Evolutionary conservation across 2,888 invertebrate species (phyloP).

Genomic region (Pollenia amentaria): DNA sequence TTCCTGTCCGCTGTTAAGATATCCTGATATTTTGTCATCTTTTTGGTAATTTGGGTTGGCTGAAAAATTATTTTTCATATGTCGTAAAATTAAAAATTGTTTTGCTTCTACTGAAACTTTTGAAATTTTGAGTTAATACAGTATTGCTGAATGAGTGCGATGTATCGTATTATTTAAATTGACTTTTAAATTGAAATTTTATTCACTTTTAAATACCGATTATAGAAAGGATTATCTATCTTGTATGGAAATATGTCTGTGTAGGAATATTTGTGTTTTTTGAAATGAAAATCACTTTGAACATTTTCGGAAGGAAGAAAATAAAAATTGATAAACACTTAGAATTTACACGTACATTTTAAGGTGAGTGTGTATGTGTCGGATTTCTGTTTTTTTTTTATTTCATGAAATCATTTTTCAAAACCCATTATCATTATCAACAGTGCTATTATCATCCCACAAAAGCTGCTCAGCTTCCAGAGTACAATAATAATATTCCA

Average conservation of each 20-base stretch:
- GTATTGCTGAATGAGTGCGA: too few relatives aligned
- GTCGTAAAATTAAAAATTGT: too few relatives aligned
- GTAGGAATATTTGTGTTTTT: constrained; percentile 1
- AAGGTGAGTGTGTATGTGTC: background rate
- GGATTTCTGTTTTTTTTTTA: constrained; percentile 4
- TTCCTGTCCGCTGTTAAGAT: too few relatives aligned
- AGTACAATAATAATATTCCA: constrained; percentile 29
- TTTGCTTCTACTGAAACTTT: too few relatives aligned
- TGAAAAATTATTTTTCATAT: too few relatives aligned
- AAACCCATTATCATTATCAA: constrained; percentile 62
- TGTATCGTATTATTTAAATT: constrained; percentile 15
- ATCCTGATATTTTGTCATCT: too few relatives aligned
- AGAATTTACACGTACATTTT: too few relatives aligned
- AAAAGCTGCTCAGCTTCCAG: constrained; percentile 47
- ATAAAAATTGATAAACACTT: background rate
- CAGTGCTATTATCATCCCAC: constrained; percentile 60
- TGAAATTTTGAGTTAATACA: too few relatives aligned
- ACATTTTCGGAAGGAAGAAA: background rate
- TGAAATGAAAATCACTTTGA: constrained; percentile 42
- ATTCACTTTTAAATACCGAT: constrained; percentile 42
- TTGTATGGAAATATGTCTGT: too few relatives aligned
- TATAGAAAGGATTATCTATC: background rate
- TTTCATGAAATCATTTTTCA: constrained; percentile 61
- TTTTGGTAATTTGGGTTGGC: too few relatives aligned
- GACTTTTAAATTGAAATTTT: constrained; percentile 32